phyloP scores from a whole-genome alignment of 2,888 invertebrate species.

The Melieria picta region DNA sequence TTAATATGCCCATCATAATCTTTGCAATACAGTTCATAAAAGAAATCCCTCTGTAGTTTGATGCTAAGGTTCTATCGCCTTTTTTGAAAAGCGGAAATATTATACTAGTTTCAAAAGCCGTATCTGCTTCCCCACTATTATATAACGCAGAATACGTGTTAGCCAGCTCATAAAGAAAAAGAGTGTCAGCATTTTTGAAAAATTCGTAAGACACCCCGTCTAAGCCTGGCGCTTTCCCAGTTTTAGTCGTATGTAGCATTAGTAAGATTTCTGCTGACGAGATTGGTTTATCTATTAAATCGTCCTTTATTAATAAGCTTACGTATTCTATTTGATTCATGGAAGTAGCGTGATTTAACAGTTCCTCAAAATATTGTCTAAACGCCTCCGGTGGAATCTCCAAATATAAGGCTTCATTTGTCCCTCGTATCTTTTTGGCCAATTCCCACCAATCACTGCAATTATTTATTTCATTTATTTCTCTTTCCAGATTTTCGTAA shows the following conservation, averaged over 20 bases:
- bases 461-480: neutral
- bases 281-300: no score
- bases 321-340: no score
- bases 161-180: neutral
- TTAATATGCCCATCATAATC: neutral
- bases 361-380: neutral
- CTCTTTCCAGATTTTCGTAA: neutral
- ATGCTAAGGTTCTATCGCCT: neutral
- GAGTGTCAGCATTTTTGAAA: neutral
- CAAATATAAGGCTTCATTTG: neutral
- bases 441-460: neutral
- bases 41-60: neutral
- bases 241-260: no score
- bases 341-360: no score
- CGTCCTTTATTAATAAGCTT: no score
- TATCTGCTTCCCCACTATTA: neutral
- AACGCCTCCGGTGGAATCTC: neutral
- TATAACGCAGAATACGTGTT: neutral
- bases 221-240: neutral
- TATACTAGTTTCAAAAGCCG: neutral
- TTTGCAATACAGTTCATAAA: no score
- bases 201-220: neutral
- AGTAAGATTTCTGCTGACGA: no score
- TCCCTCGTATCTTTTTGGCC: neutral
- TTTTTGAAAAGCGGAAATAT: neutral